Evolutionary conservation across 2,113 vertebrate genomes (phyloP), one percentile per base, ranked within the genome.

Genomic region (Agelaius tricolor): DNA sequence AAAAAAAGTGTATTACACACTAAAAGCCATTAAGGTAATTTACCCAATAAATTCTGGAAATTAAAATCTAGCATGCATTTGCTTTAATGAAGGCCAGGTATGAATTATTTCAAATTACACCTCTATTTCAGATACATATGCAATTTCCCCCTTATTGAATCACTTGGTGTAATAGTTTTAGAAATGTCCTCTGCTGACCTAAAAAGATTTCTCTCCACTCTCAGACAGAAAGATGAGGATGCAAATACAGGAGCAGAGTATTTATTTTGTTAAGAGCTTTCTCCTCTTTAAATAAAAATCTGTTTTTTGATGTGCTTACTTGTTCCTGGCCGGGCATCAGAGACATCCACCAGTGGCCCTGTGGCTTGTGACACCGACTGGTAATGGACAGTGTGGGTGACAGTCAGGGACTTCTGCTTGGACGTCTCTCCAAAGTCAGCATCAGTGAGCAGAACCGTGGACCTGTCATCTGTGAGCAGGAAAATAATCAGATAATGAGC

Each of bases 381-480:
- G 97, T 99, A 99, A 90, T 99, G 99, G 77, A 99, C 99, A 0
- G 99, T 99, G 97, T 99, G 99, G 27, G 99, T 99, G 93, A 99
- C 99, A 5, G 99, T 99, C 96, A 99, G 98, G 28, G 99, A 99
- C 96, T 99, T 99, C 94, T 99, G 99, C 91, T 99, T 99, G 55
- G 98, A 99, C 0, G 99, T 99, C 95, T 99, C 99, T 49, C 99
- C 99, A 79, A 99, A 99, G 95, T 99, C 99, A 51, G 99, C 99
- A 94, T 99, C 99, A 0, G 99, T 99, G 96, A 99, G 81, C 96
- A 99, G 97, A 91, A 99, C 99, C 0, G 99, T 99, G 28, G 99
- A 99, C 91, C 99, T 98, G 96, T 99, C 99, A 37, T 99, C 99
- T 99, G 65, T 7, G 83, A 93, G 71, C 41, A 55, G 90, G 66